Evolutionary conservation across 2,113 vertebrate species (phyloP).

Genomic region (Xyliphius kryptos): DNA sequence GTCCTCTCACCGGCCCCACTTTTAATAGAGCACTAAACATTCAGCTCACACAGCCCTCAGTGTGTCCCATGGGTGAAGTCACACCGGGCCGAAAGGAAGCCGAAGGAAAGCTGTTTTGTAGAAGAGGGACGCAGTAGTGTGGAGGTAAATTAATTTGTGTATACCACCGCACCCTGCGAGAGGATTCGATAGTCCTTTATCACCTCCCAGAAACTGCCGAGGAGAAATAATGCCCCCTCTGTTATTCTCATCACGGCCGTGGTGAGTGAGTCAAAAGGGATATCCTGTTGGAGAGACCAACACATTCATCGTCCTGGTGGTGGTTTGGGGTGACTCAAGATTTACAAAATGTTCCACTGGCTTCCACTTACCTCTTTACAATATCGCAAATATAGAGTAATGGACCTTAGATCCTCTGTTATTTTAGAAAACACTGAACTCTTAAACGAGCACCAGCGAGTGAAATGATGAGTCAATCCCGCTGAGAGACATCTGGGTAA

Average conservation of each 20-base stretch:
- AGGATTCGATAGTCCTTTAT: conserved; percentile 81
- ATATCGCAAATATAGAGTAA: conserved; percentile 60
- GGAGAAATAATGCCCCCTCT: conserved; percentile 84
- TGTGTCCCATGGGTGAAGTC: background rate
- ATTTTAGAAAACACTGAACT: conserved; percentile 61
- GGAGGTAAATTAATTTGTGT: conserved; percentile 50
- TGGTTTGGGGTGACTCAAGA: conserved; percentile 64
- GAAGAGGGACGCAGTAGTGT: conserved; percentile 50
- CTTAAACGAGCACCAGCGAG: conserved; percentile 50
- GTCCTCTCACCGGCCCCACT: background rate
- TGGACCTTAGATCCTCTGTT: conserved; percentile 66
- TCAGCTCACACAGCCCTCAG: background rate
- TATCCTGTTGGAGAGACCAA: conserved; percentile 90
- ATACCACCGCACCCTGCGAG: conserved; percentile 46
- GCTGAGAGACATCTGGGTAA: conserved; percentile 24
- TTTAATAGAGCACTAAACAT: background rate
- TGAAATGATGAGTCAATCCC: conserved; percentile 31
- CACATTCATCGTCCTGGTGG: conserved; percentile 85
- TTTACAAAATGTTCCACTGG: conserved; percentile 67
- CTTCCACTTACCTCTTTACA: conserved; percentile 59
- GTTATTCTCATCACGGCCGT: conserved; percentile 93
- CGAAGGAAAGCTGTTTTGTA: conserved; percentile 19
- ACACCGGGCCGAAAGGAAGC: background rate
- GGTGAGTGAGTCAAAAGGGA: conserved; percentile 86
- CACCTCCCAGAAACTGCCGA: conserved; percentile 84